Evolutionary conservation across 2,888 invertebrate genomes (phyloP), one percentile per base, ranked within the genome.

Genomic region (Rotaria macrura): DNA sequence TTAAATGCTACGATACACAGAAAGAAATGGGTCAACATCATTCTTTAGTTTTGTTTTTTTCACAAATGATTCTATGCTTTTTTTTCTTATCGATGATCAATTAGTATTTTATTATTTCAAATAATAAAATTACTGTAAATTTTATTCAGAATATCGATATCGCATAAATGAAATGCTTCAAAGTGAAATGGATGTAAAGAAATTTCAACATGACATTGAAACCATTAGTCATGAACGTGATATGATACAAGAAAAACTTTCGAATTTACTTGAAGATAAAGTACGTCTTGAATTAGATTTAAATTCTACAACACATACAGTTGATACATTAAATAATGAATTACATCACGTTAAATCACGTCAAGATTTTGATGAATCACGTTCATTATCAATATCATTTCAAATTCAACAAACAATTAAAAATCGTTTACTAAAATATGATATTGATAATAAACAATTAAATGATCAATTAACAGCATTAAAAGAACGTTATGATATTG

Each of bases 341-440:
- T 25, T 74, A 23, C 20, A 38, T 20, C 40, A 74, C 7, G 74
- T 40, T 17, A 38, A 40, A 25, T 38, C 20, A 23, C 38, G 40
- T 40, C 29, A 38, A 38, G 40, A 20, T 29, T 40, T 34, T 38
- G 40, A 38, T 38, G 74, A 74, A 40, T 40, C 38, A 38, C 74
- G 40, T 40, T 38, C 74, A 74, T 74, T 38, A 23, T 74, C 38
- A 74, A 40, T 74, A 17, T 40, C 74, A 40, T 38, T 38, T 20
- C 74, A 74, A 74, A 40, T 38, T 34, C 74, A 74, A 40, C 74
- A 74, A 74, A 74, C 74, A 40, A 74, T 74, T 40, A 74, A 74
- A 74, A 38, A 74, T 25, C 74, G 74, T 23, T 9, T 74, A 23
- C n/a, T 74, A 74, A 74, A 74, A 74, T 74, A 74, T 40, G 74